Conservation (phyloP, 1,140 invertebrate genomes). For the Brachionus asplanchnoidis region DNA sequence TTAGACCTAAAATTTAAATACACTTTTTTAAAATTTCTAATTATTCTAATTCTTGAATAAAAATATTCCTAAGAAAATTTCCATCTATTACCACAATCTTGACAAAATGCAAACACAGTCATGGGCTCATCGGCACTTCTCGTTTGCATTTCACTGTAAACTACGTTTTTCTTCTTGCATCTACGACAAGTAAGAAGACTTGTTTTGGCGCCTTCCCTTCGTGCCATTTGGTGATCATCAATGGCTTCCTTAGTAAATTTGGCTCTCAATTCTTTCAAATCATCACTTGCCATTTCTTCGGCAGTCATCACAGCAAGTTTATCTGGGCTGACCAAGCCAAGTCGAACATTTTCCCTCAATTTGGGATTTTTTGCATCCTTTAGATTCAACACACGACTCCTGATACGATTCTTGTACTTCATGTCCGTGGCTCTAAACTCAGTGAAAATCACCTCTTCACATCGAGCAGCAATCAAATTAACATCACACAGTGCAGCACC, state of each 20-base stretch:
- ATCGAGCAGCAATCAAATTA: conserved; percentile 56
- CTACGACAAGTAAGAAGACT: conserved; percentile 86
- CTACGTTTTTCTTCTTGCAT: conserved; percentile 73
- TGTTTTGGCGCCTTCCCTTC: conserved; percentile 81
- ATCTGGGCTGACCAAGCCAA: conserved; percentile 76
- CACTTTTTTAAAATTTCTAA: too few relatives aligned
- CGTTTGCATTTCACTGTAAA: conserved; percentile 90
- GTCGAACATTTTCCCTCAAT: conserved; percentile 84
- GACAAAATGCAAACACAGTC: conserved; percentile 97
- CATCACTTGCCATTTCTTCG: conserved; percentile 98
- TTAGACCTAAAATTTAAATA: too few relatives aligned
- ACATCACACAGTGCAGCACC: conserved; percentile 60
- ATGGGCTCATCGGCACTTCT: conserved; percentile 98
- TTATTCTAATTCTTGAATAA: too few relatives aligned
- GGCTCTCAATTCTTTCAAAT: conserved; percentile 88
- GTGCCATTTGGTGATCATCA: conserved; percentile 88
- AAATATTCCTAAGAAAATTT: conserved; percentile 59
- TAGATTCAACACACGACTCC: conserved; percentile 88
- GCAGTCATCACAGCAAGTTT: conserved; percentile 89
- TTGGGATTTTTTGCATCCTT: conserved; percentile 92
- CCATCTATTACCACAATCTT: conserved; percentile 95
- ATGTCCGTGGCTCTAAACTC: conserved; percentile 90
- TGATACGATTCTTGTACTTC: conserved; percentile 87
- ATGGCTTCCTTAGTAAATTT: conserved; percentile 96
- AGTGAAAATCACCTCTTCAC: conserved; percentile 66